Evolutionary conservation across 2,888 invertebrate genomes (phyloP).

Genomic region (Resseliella maxima): DNA sequence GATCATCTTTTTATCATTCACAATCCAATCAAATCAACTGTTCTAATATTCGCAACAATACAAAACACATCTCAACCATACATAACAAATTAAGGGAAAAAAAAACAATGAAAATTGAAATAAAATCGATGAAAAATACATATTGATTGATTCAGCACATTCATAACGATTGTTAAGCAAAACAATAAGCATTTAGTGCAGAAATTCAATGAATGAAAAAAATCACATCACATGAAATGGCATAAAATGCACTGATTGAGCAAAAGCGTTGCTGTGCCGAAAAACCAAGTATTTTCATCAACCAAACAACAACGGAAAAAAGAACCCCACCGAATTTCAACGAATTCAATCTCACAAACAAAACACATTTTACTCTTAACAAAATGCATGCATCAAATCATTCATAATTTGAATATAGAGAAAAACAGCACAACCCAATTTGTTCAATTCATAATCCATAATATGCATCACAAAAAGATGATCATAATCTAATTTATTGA

Average conservation of each 20-base stretch:
- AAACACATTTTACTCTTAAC: not conserved
- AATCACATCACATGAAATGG: not conserved
- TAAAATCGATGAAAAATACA: not conserved
- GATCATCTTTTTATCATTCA: not conserved
- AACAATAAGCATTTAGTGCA: not conserved
- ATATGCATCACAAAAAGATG: not conserved
- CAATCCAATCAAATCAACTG: not conserved
- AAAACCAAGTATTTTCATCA: conserved; percentile 18
- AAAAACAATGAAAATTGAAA: not conserved
- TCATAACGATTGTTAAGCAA: not conserved
- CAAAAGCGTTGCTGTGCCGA: not conserved
- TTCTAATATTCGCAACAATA: not conserved
- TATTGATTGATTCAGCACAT: not conserved
- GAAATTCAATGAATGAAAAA: not conserved
- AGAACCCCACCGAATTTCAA: no score
- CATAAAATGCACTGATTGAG: not conserved
- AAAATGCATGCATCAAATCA: not conserved
- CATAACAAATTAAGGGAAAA: not conserved
- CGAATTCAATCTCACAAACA: not conserved
- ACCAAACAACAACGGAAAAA: not conserved
- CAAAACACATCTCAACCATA: not conserved
- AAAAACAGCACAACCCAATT: not conserved
- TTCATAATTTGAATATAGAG: no score
- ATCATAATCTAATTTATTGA: not conserved
- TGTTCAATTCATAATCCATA: no score